Base-by-base conservation (phyloP, 2,113 vertebrate species). In the Hydropotes inermis region DNA sequence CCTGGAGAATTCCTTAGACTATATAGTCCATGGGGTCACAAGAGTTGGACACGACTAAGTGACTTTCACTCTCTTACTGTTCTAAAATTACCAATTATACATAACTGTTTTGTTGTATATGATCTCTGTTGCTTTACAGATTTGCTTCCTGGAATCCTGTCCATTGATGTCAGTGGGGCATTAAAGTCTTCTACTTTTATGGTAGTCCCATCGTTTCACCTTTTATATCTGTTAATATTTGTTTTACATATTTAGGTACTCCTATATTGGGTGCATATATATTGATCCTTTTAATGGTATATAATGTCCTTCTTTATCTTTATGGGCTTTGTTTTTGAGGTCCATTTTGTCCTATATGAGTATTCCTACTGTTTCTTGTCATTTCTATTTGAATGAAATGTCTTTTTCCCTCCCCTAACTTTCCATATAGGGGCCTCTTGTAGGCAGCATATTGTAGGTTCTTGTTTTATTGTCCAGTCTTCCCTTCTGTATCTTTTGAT, bases 11-110 rank as follows among this genome's bases (percentile, higher is more conserved):
- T 60, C 58, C 12, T 6, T 30, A 1, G 11, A 30, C 27, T 30
- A 1, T 60, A 60, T 14, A 60, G 58, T 30, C 58, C 58, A 60
- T 60, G 58, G 58, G 58, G 58, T 30, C 27, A 2, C 58, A 30
- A 30, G 58, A 60, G 27, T 30, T 1, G 0, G 58, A 60, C 27
- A 28, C 0, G 2, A 30, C 27, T 60, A 5, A 60, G 27, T 12
- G 4, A 30, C 27, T 30, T 60, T 6, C 27, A 60, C 58, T 60
- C 58, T 60, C 27, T 60, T 6, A 30, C 12, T 60, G 39, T 43
- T 76, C 21, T 43, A 4, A 76, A 43, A 25, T 27, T 7, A 78
- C 7, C 25, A 78, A 4, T 45, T 78, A 28, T 43, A 11, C 21
- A 74, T 43, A 74, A 43, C 36, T 39, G n/a, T 39, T 14, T 27